Evolutionary conservation across 2,113 vertebrate genomes (phyloP).

Genomic region (Hystrix brachyura): DNA sequence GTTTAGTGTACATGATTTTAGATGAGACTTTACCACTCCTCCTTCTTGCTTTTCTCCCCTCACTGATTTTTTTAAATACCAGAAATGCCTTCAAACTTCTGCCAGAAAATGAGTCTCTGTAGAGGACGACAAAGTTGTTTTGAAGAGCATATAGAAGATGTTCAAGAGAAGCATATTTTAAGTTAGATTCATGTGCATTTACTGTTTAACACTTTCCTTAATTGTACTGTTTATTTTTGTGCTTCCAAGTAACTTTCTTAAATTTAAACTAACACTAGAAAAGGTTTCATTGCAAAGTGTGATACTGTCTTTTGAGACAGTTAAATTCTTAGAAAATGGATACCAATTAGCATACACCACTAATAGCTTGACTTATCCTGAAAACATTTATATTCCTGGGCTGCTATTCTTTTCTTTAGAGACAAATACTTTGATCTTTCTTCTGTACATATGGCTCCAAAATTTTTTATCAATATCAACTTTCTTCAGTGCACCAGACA

Average conservation of each 20-base stretch:
- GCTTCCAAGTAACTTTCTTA: background rate
- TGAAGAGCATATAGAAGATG: slow-evolving; percentile 36
- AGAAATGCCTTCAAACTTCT: slow-evolving; percentile 69
- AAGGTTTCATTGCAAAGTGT: slow-evolving; percentile 16
- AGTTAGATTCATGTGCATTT: background rate
- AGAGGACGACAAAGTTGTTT: slow-evolving; percentile 61
- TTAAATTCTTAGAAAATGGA: slow-evolving; percentile 36
- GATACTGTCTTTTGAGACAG: background rate
- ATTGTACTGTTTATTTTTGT: slow-evolving; percentile 1
- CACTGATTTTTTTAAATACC: slow-evolving; percentile 71
- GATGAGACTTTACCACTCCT: slow-evolving; percentile 61
- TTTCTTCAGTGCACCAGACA: slow-evolving; percentile 1
- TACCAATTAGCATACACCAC: background rate
- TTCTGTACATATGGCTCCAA: background rate
- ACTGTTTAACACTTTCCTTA: background rate
- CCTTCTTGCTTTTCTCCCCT: slow-evolving; percentile 39
- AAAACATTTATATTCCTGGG: background rate
- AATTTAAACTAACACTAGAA: slow-evolving; percentile 4
- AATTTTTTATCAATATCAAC: background rate
- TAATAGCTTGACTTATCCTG: background rate
- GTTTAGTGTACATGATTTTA: slow-evolving; percentile 33
- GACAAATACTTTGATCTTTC: background rate
- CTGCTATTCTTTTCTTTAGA: background rate
- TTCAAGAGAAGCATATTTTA: slow-evolving; percentile 54
- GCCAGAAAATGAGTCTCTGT: slow-evolving; percentile 59